A percentile compares a stretch with the other conserved stretches of the same genome.
Conservation (phyloP, 92 coral and sea anemone genomes). For the Pocillopora meandrina region DNA sequence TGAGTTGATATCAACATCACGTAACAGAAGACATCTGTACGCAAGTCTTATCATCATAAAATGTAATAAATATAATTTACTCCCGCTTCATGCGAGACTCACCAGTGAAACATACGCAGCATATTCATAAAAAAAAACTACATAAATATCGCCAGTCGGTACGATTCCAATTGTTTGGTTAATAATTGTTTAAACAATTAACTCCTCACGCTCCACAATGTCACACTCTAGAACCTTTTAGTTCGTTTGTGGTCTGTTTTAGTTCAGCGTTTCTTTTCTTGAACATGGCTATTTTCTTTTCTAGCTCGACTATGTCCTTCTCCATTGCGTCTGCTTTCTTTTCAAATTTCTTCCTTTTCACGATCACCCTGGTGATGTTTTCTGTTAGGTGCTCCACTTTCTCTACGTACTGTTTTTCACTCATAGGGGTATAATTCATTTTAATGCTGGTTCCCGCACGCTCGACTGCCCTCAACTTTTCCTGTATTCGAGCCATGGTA, state of each 20-base stretch:
- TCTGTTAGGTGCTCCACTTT: conserved; percentile 24
- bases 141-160: not conserved
- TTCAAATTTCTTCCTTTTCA: conserved; percentile 38
- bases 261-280: conserved; percentile 48
- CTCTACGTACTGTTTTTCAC: conserved; percentile 48
- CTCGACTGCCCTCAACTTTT: conserved; percentile 53
- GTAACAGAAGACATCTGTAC: not conserved
- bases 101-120: not conserved
- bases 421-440: conserved; percentile 51
- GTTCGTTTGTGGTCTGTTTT: conserved; percentile 54
- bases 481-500: conserved; percentile 41
- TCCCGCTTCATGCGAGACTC: not conserved
- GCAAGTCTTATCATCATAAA: not conserved
- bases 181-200: not conserved
- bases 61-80: not conserved
- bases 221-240: conserved; percentile 58
- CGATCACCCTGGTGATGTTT: conserved; percentile 29
- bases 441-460: conserved; percentile 26
- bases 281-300: conserved; percentile 36
- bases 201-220: not conserved
- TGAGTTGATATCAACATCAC: not conserved
- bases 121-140: not conserved
- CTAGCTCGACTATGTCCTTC: conserved; percentile 46
- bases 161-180: not conserved
- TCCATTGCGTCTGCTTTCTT: conserved; percentile 48